Conservation (phyloP, 2,888 invertebrate genomes). For the Phrixothrix hirtus region DNA sequence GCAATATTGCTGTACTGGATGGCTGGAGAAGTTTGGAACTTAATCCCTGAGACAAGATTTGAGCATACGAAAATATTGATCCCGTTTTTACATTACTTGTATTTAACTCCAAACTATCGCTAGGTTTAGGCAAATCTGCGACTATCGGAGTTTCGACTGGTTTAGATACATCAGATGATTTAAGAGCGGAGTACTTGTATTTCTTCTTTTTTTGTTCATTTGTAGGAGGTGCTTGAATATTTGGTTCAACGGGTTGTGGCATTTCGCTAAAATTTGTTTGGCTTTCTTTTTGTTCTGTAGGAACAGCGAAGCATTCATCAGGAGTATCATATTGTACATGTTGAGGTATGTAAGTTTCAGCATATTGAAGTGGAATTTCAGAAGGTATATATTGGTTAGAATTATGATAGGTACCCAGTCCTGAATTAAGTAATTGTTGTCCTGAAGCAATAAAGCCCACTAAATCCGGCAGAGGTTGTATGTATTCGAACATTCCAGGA, state of each 20-base stretch:
- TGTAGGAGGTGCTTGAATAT: neutral
- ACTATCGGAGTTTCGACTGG: constrained; percentile 35
- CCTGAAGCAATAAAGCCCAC: constrained; percentile 59
- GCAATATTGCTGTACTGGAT: constrained; percentile 57
- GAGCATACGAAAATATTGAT: constrained; percentile 67
- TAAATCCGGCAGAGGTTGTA: constrained; percentile 58
- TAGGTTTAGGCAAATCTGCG: neutral
- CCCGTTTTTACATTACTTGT: constrained; percentile 9
- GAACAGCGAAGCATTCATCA: neutral
- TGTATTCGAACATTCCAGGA: constrained; percentile 55
- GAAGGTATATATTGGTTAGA: constrained; percentile 30
- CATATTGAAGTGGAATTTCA: constrained; percentile 31
- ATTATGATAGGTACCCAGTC: constrained; percentile 56
- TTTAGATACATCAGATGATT: constrained; percentile 38
- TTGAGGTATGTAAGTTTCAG: constrained; percentile 7
- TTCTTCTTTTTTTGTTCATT: constrained; percentile 7
- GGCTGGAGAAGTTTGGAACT: constrained; percentile 59
- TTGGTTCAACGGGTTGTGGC: too few relatives aligned
- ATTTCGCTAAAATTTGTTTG: constrained; percentile 9
- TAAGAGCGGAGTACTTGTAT: constrained; percentile 19
- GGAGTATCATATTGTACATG: constrained; percentile 4
- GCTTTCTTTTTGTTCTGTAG: neutral
- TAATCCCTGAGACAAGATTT: constrained; percentile 71
- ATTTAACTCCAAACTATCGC: neutral
- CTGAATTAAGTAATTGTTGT: constrained; percentile 56